Evolutionary conservation across 2,888 invertebrate genomes (phyloP).

Genomic region (Incurvaria masculella): DNA sequence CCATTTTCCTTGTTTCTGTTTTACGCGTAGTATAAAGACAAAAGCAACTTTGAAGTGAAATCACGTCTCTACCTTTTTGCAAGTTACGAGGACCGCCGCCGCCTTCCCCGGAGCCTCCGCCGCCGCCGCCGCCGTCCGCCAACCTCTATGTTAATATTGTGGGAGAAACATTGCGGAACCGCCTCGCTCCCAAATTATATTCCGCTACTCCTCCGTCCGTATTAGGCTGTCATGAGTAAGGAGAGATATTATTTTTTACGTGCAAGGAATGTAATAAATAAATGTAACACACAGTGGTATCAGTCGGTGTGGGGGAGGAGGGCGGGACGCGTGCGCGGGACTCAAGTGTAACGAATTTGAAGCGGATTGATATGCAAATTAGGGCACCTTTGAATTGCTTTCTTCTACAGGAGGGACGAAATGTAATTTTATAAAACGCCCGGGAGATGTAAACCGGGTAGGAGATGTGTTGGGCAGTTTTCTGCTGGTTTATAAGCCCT

Average conservation of each 20-base stretch:
- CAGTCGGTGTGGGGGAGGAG: neutral
- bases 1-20: neutral
- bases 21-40: constrained; percentile 39
- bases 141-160: constrained; percentile 54
- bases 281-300: constrained; percentile 5
- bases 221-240: constrained; percentile 37
- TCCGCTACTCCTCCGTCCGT: constrained; percentile 36
- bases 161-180: constrained; percentile 52
- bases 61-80: constrained; percentile 54
- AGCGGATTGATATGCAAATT: constrained; percentile 51
- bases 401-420: constrained; percentile 19
- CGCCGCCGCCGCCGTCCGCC: constrained; percentile 29
- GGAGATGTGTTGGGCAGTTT: neutral
- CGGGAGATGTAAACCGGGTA: neutral
- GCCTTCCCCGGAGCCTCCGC: constrained; percentile 46
- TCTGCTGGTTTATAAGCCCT: no score
- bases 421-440: neutral
- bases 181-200: constrained; percentile 10
- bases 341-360: neutral
- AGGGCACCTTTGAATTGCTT: constrained; percentile 34
- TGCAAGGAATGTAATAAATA: constrained; percentile 41
- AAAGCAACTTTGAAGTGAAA: constrained; percentile 58
- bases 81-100: constrained; percentile 56
- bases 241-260: constrained; percentile 45
- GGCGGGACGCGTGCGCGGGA: neutral